These are phyloP conservation scores for Papilio aristodemus DNA, from an alignment of 1,140 invertebrate species.

Conservation along the genomic window DNA sequence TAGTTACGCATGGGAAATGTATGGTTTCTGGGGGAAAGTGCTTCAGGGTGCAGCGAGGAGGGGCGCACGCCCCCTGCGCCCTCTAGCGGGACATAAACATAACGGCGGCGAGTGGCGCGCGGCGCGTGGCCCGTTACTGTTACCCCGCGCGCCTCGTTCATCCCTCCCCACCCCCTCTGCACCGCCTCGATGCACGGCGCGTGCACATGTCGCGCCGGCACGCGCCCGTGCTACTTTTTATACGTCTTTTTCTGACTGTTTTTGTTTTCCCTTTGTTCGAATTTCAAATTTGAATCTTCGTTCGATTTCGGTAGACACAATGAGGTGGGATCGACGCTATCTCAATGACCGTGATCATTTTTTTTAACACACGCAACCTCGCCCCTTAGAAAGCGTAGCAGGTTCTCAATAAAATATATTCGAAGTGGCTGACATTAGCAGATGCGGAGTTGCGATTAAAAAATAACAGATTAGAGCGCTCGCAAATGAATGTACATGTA, in stretches of 20 bases:
- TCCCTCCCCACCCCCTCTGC: constrained; percentile 35
- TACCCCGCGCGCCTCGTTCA: constrained; percentile 42
- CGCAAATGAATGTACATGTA: constrained; percentile 21
- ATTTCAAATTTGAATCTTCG: constrained; percentile 54
- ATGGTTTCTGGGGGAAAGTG: constrained; percentile 74
- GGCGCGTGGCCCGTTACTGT: constrained; percentile 63
- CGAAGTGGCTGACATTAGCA: constrained; percentile 10
- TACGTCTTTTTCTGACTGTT: constrained; percentile 63
- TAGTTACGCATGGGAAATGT: constrained; percentile 63
- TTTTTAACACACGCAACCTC: constrained; percentile 27
- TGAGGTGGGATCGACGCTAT: constrained; percentile 37
- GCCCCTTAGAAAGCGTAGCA: constrained; percentile 13
- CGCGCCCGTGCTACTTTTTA: constrained; percentile 74
- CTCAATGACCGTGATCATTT: constrained; percentile 37
- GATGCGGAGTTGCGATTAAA: constrained; percentile 18
- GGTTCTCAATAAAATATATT: constrained; percentile 24
- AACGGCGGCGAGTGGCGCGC: constrained; percentile 50
- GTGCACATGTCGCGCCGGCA: constrained; percentile 78
- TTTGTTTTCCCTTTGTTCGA: constrained; percentile 72
- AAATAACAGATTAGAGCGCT: constrained; percentile 28
- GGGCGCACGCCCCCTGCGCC: constrained; percentile 26
- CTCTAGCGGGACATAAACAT: constrained; percentile 41
- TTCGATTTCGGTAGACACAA: constrained; percentile 49
- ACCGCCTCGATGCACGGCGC: constrained; percentile 43
- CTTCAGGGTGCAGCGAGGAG: constrained; percentile 50